Base-by-base conservation (phyloP, 2,797 vertebrate genomes). In the Pampus argenteus region DNA sequence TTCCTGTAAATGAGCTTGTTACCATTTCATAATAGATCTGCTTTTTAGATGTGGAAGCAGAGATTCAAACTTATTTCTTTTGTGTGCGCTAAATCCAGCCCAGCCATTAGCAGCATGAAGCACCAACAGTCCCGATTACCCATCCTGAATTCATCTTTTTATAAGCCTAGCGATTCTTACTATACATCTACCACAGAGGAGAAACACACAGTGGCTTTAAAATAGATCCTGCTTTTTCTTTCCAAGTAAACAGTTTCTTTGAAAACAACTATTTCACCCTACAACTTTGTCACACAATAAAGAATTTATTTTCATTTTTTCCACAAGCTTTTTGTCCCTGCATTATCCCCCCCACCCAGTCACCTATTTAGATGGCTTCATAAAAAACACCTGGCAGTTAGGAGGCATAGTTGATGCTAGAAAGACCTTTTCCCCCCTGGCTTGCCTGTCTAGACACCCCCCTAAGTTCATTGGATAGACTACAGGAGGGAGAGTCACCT, bases 1-100 rank as follows among this genome's bases (percentile, higher is more conserved):
- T 85, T 87, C 63, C 78, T 82, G 80, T 82, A 90, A 90, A 91
- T 89, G 82, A 87, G 83, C 85, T 89, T 93, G 87, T 93, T 92
- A 91, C 79, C 77, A 62, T 89, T 87, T 91, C 85, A 88, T 90
- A 90, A 92, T 88, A 86, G 81, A 84, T 85, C 77, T 80, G 70
- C 70, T 84, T 90, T 88, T 88, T 73, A 80, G 74, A 82, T 38
- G 65, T 57, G 50, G 74, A 52, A 71, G 73, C 40, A 56, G 68
- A 76, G 75, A 83, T 79, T 76, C 63, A 71, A 77, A 77, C 66
- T 78, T 86, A 76, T 86, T 79, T 84, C 65, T 67, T 79, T 42
- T 67, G 51, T 86, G 77, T 82, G 73, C 76, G 73, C 76, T 79
- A 84, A 85, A 84, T 83, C 25, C 36, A 87, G 72, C 54, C 22